These are phyloP conservation scores for Lasioglossum vierecki DNA, from an alignment of 2,888 invertebrate genomes.

Conservation along the genomic window DNA sequence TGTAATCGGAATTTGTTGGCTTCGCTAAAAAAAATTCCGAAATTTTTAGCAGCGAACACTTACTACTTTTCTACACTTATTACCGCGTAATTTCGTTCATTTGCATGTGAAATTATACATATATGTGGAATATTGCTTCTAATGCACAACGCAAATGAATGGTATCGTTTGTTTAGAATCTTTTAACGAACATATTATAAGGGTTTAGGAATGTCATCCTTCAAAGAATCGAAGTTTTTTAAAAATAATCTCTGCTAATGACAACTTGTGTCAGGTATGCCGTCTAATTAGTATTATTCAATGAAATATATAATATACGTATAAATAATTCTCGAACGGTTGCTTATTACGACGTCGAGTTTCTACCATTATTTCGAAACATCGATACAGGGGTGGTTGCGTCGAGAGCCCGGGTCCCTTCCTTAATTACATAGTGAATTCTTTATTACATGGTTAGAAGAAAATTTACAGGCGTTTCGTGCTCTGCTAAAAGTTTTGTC, in stretches of 20 bases:
- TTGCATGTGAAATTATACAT: neutral
- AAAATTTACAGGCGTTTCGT: constrained; percentile 7
- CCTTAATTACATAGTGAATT: constrained; percentile 43
- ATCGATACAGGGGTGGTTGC: constrained; percentile 17
- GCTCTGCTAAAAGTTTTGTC: neutral
- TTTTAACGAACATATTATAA: neutral
- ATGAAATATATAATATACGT: neutral
- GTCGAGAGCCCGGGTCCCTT: neutral
- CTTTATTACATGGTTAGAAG: constrained; percentile 30
- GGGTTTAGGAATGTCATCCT: neutral
- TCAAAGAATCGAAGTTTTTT: neutral
- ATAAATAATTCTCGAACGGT: neutral
- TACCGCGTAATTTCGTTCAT: neutral
- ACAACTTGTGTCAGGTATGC: neutral
- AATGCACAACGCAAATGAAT: neutral
- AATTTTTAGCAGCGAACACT: neutral
- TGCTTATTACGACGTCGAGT: neutral
- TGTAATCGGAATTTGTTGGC: neutral
- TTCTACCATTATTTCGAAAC: constrained; percentile 9
- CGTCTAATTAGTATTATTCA: neutral
- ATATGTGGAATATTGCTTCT: neutral
- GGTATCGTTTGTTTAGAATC: neutral
- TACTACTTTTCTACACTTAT: neutral
- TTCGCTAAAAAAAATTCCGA: neutral
- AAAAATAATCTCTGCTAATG: neutral